Conservation (phyloP, 2,888 invertebrate genomes). For the Drosophila acutilabella region DNA sequence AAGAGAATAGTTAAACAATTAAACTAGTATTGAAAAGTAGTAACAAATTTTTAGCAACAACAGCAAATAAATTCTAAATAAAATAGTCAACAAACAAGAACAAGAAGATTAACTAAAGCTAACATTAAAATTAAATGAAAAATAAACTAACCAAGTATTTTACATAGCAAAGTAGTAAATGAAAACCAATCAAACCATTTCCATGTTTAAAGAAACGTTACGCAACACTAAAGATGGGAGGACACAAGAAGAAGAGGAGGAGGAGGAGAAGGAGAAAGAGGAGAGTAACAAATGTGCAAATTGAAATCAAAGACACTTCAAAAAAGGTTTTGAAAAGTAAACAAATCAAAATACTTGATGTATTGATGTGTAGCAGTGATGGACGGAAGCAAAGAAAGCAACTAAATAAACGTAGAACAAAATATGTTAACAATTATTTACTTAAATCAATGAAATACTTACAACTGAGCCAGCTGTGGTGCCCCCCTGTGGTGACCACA, state of each 20-base stretch:
- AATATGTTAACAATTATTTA: constrained; percentile 55
- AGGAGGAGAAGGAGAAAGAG: neutral
- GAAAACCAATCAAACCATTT: constrained; percentile 54
- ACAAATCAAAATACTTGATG: constrained; percentile 61
- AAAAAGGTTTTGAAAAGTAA: constrained; percentile 65
- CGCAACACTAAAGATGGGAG: constrained; percentile 54
- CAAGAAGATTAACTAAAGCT: constrained; percentile 39
- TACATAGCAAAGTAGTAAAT: constrained; percentile 58
- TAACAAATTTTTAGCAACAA: constrained; percentile 68
- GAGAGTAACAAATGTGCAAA: constrained; percentile 67
- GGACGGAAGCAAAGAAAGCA: neutral
- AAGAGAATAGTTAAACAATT: constrained; percentile 67
- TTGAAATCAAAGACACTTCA: constrained; percentile 70
- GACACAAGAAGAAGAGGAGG: constrained; percentile 25
- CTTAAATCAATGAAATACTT: constrained; percentile 45
- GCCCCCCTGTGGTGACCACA: constrained; percentile 34
- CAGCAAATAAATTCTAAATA: constrained; percentile 60
- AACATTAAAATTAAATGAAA: constrained; percentile 41
- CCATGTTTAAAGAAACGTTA: constrained; percentile 65
- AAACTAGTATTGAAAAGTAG: constrained; percentile 66
- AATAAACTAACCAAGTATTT: constrained; percentile 63
- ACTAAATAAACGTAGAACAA: constrained; percentile 39
- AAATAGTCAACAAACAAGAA: constrained; percentile 56
- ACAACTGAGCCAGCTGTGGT: constrained; percentile 19
- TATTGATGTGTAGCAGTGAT: constrained; percentile 43